Evolutionary conservation across 1,140 invertebrate species (phyloP).

Genomic region (Eubasilissa regina): DNA sequence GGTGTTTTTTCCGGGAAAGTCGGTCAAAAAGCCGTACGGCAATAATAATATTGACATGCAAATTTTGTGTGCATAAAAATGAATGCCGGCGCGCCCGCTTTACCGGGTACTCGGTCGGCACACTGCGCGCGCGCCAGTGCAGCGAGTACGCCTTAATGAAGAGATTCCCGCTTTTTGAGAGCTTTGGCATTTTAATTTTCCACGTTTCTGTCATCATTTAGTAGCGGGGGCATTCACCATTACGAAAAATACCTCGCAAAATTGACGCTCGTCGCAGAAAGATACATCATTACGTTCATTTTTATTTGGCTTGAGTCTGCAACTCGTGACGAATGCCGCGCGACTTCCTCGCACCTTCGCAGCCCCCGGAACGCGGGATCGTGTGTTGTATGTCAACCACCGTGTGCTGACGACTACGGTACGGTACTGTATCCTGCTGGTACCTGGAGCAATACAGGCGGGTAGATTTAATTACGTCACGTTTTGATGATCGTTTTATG

Average conservation of each 20-base stretch:
- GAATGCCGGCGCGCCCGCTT: background rate
- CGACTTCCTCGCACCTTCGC: too few species aligned
- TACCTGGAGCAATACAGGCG: background rate
- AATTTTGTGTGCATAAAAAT: conserved; percentile 17
- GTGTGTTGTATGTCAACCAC: too few species aligned
- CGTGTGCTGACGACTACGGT: background rate
- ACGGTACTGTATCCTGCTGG: background rate
- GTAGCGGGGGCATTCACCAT: background rate
- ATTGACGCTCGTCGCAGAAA: too few species aligned
- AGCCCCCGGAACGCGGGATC: too few species aligned
- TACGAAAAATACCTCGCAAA: too few species aligned
- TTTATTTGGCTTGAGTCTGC: too few species aligned
- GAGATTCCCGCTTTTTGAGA: conserved; percentile 30
- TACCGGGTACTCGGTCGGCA: background rate
- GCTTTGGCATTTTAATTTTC: conserved; percentile 40
- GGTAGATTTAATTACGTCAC: conserved; percentile 5
- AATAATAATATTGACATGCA: conserved; percentile 27
- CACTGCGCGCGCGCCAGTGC: background rate
- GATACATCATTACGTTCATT: too few species aligned
- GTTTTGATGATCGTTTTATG: conserved; percentile 9
- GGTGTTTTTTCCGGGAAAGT: conserved; percentile 21
- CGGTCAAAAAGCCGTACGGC: conserved; percentile 20
- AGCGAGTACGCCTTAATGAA: conserved; percentile 11
- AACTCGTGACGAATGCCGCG: too few species aligned
- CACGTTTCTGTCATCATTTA: conserved; percentile 28